Conservation (phyloP, 1,140 invertebrate species). For the Chlorops oryzae region DNA sequence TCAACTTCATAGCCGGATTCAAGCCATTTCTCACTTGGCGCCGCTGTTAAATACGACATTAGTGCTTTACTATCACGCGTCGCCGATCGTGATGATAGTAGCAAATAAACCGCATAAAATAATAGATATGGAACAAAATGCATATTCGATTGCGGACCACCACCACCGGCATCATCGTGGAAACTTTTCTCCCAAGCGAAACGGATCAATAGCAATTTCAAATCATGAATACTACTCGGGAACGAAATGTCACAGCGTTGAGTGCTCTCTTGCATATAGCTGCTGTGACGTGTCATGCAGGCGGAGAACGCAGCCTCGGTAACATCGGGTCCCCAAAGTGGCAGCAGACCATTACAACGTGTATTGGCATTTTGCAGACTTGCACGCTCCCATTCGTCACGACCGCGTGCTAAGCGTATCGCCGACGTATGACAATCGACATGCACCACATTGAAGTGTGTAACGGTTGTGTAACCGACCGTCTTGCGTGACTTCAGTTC, state of each 20-base stretch:
- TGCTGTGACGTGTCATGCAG: constrained; percentile 84
- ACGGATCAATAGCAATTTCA: constrained; percentile 82
- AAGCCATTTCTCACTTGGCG: constrained; percentile 57
- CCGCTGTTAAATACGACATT: constrained; percentile 59
- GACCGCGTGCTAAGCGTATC: constrained; percentile 64
- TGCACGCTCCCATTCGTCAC: constrained; percentile 97
- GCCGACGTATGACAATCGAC: constrained; percentile 97
- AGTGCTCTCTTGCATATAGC: constrained; percentile 78
- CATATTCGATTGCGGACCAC: constrained; percentile 95
- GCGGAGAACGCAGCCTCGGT: constrained; percentile 91
- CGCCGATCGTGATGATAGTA: constrained; percentile 39
- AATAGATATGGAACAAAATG: constrained; percentile 91
- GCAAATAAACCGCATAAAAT: constrained; percentile 90
- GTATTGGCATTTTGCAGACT: constrained; percentile 97
- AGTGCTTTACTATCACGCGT: constrained; percentile 68
- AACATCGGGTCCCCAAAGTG: constrained; percentile 93
- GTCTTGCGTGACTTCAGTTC: constrained; percentile 81
- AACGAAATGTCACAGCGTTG: constrained; percentile 84
- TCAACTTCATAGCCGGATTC: constrained; percentile 85
- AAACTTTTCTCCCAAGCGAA: constrained; percentile 94
- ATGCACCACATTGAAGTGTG: constrained; percentile 97
- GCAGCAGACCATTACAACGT: constrained; percentile 91
- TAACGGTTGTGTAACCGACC: constrained; percentile 87
- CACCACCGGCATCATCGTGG: constrained; percentile 94
- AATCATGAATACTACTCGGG: constrained; percentile 83